Percentiles rank a stretch among this genome's conserved stretches.
These are phyloP conservation scores for Drosophila tropicalis DNA, from an alignment of 1,140 invertebrate species.

Conservation along the genomic window DNA sequence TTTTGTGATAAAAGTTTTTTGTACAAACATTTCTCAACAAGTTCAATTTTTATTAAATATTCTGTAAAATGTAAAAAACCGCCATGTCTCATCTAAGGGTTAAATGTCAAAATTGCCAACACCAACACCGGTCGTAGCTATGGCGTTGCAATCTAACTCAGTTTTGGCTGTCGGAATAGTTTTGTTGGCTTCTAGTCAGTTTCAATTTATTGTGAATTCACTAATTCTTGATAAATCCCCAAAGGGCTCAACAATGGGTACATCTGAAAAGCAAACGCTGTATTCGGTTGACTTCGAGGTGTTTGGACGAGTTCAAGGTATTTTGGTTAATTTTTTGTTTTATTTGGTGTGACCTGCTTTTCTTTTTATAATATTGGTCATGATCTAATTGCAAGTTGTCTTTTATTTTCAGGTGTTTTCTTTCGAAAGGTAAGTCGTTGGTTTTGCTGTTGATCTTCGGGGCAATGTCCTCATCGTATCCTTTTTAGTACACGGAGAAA, in stretches of 20 bases:
- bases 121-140: conserved; percentile 17
- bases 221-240: background rate
- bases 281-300: conserved; percentile 84
- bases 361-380: conserved; percentile 1
- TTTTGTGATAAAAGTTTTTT: too few species aligned
- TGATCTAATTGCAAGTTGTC: background rate
- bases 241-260: conserved; percentile 19
- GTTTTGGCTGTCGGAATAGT: conserved; percentile 30
- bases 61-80: too few species aligned
- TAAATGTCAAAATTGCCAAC: background rate
- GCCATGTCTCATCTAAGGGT: too few species aligned
- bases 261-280: conserved; percentile 14
- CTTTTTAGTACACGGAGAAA: conserved; percentile 86
- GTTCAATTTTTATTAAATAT: too few species aligned
- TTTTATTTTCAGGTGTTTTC: conserved; percentile 58
- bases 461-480: background rate
- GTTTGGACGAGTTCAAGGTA: conserved; percentile 86
- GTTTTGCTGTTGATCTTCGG: background rate
- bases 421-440: conserved; percentile 68
- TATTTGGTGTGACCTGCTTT: conserved; percentile 16
- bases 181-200: conserved; percentile 11
- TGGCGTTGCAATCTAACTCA: conserved; percentile 36
- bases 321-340: background rate
- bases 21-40: too few species aligned
- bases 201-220: background rate